Conservation (phyloP, 2,113 vertebrate species). For the Jaculus jaculus region DNA sequence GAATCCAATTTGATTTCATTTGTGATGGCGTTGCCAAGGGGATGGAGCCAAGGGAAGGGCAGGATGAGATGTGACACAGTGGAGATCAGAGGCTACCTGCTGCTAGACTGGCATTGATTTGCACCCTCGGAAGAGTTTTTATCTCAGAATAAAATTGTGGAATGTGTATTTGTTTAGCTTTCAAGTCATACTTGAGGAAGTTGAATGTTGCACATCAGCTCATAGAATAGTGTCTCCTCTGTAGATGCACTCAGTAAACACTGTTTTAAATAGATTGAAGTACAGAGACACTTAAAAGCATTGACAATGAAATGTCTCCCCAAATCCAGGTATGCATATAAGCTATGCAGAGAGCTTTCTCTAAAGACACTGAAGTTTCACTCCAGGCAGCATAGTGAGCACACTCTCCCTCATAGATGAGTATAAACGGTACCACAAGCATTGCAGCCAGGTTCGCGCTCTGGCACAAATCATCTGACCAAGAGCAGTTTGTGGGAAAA, state of each 20-base stretch:
- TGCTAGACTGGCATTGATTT: neutral
- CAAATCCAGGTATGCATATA: neutral
- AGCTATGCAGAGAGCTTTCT: neutral
- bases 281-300: neutral
- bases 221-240: neutral
- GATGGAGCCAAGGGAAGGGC: rapidly evolving
- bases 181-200: neutral
- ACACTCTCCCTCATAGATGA: no score
- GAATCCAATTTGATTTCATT: constrained; percentile 46
- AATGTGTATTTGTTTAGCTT: neutral
- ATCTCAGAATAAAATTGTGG: neutral
- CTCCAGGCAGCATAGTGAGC: no score
- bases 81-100: neutral
- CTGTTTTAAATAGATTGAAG: neutral
- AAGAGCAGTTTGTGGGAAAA: no score
- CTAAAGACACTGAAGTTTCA: no score
- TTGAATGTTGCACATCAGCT: neutral
- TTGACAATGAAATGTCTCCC: no score
- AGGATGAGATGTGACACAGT: no score
- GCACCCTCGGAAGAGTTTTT: neutral
- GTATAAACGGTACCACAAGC: no score
- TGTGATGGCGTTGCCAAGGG: neutral
- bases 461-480: no score
- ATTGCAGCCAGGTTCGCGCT: no score
- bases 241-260: neutral